phyloP scores from a whole-genome alignment of 2,797 vertebrate species.

The Chiloscyllium punctatum region DNA sequence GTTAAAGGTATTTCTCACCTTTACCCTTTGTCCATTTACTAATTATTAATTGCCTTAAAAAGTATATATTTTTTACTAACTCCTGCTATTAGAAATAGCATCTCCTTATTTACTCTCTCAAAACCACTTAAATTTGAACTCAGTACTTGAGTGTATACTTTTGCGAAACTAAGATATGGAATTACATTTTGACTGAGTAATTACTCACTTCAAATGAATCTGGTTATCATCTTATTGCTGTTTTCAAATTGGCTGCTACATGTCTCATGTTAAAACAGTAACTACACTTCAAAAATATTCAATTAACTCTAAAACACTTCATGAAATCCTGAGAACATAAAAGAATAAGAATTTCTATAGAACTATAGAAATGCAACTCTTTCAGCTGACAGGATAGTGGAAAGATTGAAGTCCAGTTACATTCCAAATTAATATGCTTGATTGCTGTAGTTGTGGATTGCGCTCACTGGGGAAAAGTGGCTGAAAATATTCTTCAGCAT shows the following conservation, averaged over 20 bases:
- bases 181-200: neutral
- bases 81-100: neutral
- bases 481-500: neutral
- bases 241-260: neutral
- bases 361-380: too few relatives aligned
- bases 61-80: neutral
- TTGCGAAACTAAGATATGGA: too few relatives aligned
- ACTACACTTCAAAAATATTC: neutral
- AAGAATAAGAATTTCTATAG: too few relatives aligned
- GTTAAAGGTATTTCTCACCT: too few relatives aligned
- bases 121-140: neutral
- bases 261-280: neutral
- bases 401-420: neutral
- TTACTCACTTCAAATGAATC: neutral
- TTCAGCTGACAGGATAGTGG: neutral
- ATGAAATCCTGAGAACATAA: neutral
- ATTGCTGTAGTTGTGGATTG: neutral
- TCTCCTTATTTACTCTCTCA: neutral
- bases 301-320: neutral
- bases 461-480: neutral
- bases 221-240: neutral
- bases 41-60: neutral
- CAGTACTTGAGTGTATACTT: neutral
- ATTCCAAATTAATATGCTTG: neutral
- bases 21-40: neutral